Evolutionary conservation across 2,113 vertebrate species (phyloP).

Genomic region (Serinus canaria): DNA sequence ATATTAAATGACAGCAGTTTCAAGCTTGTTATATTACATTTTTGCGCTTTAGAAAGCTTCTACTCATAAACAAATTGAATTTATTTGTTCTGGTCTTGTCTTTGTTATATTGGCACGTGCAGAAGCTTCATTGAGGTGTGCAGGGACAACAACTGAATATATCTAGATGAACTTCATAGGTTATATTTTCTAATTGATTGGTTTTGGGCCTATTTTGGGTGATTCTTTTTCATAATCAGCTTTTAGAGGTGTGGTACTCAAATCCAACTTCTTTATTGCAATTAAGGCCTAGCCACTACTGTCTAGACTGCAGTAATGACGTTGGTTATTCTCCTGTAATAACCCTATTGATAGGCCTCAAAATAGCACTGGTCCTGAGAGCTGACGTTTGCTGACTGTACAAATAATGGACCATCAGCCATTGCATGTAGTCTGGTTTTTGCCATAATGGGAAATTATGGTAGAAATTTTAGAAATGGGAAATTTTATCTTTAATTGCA

Average conservation of each 20-base stretch:
- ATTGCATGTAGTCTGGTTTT: neutral
- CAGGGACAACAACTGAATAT: neutral
- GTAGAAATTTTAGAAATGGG: too few species aligned
- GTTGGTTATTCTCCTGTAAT: conserved; percentile 30
- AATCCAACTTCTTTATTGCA: conserved; percentile 27
- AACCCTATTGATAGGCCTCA: neutral
- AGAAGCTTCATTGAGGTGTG: neutral
- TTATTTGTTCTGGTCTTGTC: neutral
- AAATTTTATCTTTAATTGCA: neutral
- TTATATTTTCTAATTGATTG: neutral
- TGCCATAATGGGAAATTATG: neutral
- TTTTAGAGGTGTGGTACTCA: conserved; percentile 5
- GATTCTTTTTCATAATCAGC: neutral
- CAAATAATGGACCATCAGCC: neutral
- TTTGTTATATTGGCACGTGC: neutral
- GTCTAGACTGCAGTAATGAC: conserved; percentile 51
- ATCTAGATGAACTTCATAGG: neutral
- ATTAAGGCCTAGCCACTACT: conserved; percentile 16
- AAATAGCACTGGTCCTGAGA: neutral
- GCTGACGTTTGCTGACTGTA: neutral
- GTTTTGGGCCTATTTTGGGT: neutral
- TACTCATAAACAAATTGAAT: neutral
- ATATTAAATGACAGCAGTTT: neutral
- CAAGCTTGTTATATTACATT: neutral
- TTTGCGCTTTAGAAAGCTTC: neutral